phyloP scores from a whole-genome alignment of 2,797 vertebrate genomes.

The Enoplosus armatus region DNA sequence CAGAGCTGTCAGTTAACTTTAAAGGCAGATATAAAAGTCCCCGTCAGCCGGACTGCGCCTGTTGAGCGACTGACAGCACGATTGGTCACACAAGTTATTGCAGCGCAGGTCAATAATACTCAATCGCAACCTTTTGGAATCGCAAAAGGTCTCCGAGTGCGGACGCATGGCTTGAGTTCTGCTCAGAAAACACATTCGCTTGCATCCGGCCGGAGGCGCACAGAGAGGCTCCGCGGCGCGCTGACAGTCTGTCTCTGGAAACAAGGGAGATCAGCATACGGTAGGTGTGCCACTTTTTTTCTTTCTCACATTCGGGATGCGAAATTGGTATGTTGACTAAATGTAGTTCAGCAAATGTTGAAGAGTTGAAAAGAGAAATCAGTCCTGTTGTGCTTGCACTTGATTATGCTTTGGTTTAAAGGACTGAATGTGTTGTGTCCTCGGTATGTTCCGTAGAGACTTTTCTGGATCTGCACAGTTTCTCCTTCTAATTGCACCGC shows the following conservation, averaged over 20 bases:
- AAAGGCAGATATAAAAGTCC: constrained; percentile 22
- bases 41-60: neutral
- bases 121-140: too few species aligned
- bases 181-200: neutral
- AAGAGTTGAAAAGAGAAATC: neutral
- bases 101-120: neutral
- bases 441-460: neutral
- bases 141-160: neutral
- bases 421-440: neutral
- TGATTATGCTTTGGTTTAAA: neutral
- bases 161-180: neutral
- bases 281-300: constrained; percentile 41
- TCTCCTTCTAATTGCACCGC: neutral
- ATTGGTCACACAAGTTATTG: neutral
- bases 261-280: constrained; percentile 10
- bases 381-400: neutral
- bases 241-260: neutral
- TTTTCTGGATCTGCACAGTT: neutral
- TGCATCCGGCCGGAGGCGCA: constrained; percentile 28
- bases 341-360: neutral
- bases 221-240: constrained; percentile 10
- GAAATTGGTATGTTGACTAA: too few species aligned
- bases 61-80: constrained; percentile 12
- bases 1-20: constrained; percentile 45
- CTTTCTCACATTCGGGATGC: fast-evolving